Evolutionary conservation across 2,113 vertebrate genomes (phyloP), one percentile per base, ranked within the genome.

Genomic region (Lepisosteus oculatus): DNA sequence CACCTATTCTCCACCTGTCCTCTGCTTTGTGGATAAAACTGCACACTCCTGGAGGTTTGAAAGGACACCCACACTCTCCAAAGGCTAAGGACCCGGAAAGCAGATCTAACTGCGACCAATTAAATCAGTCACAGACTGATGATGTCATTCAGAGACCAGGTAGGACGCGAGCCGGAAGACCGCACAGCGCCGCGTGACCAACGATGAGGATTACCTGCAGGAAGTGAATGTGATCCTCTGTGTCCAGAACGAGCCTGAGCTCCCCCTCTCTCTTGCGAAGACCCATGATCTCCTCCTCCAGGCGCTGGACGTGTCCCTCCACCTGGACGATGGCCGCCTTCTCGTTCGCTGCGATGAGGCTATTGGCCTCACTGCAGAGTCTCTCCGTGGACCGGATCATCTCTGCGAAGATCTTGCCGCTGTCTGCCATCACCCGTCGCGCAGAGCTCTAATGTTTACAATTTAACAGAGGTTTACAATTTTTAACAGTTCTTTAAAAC

Each of bases 371-470:
- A 0, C 85, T 82, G 73, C 90, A 90, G 90, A 90, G 92, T 17
- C 91, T 89, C 74, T 92, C 89, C 56, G 90, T 89, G 0, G 89
- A 86, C 73, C 89, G 88, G 17, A 87, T 80, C 90, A 92, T 91
- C 75, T 92, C 91, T 0, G 84, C 85, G 82, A 92, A 92, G 5
- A 85, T 90, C 81, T 92, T 92, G 59, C 92, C 88, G 4, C 89
- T 90, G 63, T 89, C 90, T 1, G 80, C 63, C 72, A 89, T 85
- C 3, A 89, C 89, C 51, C 89, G 76, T 70, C 89, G 88, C 51
- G 89, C 89, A 63, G 67, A 57, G 9, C 79, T 89, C 91, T 92
- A 29, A 29, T 29, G 29, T 29, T 29, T 29, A 29, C 29, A 29
- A 29, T 29, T 29, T 29, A 29, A 29, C 29, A 29, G 29, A 29